Conservation (phyloP, 1,140 invertebrate genomes). For the Zaprionus ghesquierei region DNA sequence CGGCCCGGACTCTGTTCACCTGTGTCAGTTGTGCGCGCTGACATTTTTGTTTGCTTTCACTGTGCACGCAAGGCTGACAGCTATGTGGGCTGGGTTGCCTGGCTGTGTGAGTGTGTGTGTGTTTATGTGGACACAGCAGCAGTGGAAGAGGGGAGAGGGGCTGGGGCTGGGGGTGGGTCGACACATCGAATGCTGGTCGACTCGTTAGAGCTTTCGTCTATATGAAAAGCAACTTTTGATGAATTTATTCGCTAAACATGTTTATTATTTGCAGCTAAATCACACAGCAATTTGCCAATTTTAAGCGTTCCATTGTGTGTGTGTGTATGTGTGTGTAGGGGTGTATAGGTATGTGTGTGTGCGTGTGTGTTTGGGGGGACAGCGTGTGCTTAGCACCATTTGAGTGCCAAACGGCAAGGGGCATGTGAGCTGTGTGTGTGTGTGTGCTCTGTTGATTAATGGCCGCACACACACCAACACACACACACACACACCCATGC, state of each 20-base stretch:
- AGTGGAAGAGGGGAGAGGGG: not conserved
- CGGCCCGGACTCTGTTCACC: not conserved
- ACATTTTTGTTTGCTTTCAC: constrained; percentile 65
- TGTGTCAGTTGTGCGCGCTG: constrained; percentile 60
- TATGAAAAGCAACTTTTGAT: constrained; percentile 69
- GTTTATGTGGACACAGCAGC: constrained; percentile 16
- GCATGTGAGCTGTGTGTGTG: not conserved
- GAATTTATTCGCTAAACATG: constrained; percentile 78
- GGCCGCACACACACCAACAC: constrained; percentile 42
- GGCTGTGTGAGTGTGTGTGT: constrained; percentile 14
- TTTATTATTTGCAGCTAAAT: constrained; percentile 81
- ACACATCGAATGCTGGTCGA: constrained; percentile 25
- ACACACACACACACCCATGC: constrained; percentile 5
- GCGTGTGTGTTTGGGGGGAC: not conserved
- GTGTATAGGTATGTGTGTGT: not conserved
- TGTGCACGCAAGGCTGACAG: constrained; percentile 24
- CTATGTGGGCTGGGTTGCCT: not conserved
- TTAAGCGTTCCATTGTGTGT: constrained; percentile 46
- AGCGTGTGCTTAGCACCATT: constrained; percentile 22
- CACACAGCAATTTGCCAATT: constrained; percentile 80
- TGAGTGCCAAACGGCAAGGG: not conserved
- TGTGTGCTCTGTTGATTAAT: constrained; percentile 66
- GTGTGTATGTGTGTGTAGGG: not conserved
- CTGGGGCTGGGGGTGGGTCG: not conserved
- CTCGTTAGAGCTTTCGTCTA: constrained; percentile 68